A percentile compares a stretch with the other conserved stretches of the same genome.
Conservation (phyloP, 2,888 invertebrate genomes). For the Phragmatobia fuliginosa region DNA sequence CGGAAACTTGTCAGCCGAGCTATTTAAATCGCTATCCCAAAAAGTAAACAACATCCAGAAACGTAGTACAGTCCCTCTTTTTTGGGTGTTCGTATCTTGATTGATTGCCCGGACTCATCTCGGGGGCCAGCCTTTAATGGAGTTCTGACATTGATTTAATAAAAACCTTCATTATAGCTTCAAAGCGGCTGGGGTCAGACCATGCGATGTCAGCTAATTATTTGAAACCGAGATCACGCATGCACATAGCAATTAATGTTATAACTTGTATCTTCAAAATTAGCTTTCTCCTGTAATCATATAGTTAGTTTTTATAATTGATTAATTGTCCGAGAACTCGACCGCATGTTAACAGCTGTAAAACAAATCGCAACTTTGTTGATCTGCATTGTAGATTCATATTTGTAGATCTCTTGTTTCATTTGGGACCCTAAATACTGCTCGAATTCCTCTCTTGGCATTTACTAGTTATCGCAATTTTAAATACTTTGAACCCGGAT, state of each 20-base stretch:
- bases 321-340: constrained; percentile 41
- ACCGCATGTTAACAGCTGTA: constrained; percentile 23
- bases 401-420: constrained; percentile 17
- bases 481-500: constrained; percentile 51
- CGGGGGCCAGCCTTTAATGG: constrained; percentile 77
- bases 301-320: constrained; percentile 53
- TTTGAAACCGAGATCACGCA: constrained; percentile 58
- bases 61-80: constrained; percentile 52
- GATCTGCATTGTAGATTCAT: not conserved
- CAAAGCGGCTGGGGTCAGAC: constrained; percentile 61
- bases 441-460: constrained; percentile 44
- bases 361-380: constrained; percentile 13
- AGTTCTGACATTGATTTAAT: constrained; percentile 85
- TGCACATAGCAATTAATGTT: constrained; percentile 57
- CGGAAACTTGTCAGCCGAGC: constrained; percentile 45
- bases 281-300: constrained; percentile 59
- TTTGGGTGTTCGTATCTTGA: constrained; percentile 73
- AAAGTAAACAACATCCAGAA: constrained; percentile 58
- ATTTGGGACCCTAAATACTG: constrained; percentile 24
- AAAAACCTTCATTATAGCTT: constrained; percentile 83
- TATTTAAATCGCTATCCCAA: constrained; percentile 60
- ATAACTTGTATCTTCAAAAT: constrained; percentile 48
- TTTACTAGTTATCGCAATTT: constrained; percentile 40
- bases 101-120: constrained; percentile 73
- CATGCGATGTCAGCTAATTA: constrained; percentile 57